Base-by-base conservation (phyloP, 2,888 invertebrate species). In the Ommatoiulus sabulosus region DNA sequence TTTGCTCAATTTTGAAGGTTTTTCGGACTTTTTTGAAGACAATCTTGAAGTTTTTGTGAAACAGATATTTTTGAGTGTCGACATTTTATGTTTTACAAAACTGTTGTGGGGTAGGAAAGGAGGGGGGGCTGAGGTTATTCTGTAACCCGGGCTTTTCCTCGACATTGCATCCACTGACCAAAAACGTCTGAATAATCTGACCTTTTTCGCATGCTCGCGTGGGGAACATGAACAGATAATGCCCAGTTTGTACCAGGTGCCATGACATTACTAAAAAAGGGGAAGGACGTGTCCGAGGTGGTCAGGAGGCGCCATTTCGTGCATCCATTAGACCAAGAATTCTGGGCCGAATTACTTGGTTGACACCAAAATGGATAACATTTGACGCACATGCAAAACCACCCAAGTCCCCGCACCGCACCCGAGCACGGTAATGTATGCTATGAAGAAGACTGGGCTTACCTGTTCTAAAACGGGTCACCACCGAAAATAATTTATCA, bases 371-470 rank as follows among this genome's bases (percentile, higher is more conserved):
- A 46, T 5, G 46, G 46, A 46, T 46, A 46, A 46, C 46, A 8
- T 46, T 46, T 46, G 5, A 8, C 46, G n/a, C n/a, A n/a, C n/a
- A n/a, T n/a, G n/a, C n/a, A n/a, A 46, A 46, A 46, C 46, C 46
- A 46, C 46, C 8, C 8, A 7, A 8, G 8, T 7, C 5, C 8
- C 46, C 8, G 46, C 8, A 46, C 46, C 8, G 8, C 46, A 46
- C 46, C 46, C 4, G 63, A 63, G 7, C 63, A n/a, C 63, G n/a
- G n/a, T 17, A 63, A 20, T 63, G 63, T n/a, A 63, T 17, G 63
- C n/a, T 17, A 63, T 63, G 63, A 63, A 63, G 63, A 63, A 63
- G n/a, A 63, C 63, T n/a, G 63, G 63, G 63, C 20, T 63, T 63
- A 63, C 63, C 63, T 63, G 63, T 63, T 63, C 63, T 3, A 63